A percentile compares a stretch with the other conserved stretches of the same genome.
phyloP scores from a whole-genome alignment of 1,140 invertebrate species.

The Drosophila truncata region DNA sequence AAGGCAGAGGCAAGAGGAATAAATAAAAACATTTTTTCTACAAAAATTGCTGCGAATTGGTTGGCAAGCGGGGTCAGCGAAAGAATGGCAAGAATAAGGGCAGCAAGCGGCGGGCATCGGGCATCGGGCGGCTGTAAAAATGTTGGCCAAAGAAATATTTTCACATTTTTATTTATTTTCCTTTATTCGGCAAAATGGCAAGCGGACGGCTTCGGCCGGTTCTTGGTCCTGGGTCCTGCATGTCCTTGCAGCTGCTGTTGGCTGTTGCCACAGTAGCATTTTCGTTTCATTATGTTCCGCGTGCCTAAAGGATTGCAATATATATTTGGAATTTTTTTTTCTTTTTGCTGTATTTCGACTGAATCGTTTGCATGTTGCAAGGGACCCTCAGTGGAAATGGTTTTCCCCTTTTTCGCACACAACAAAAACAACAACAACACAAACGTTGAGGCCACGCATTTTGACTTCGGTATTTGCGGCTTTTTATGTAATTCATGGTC shows the following conservation, averaged over 20 bases:
- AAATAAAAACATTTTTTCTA: conserved; percentile 79
- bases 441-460: conserved; percentile 75
- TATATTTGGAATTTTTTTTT: conserved; percentile 69
- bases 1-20: conserved; percentile 33
- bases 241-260: conserved; percentile 55
- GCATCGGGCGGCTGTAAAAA: conserved; percentile 66
- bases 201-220: conserved; percentile 52
- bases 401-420: conserved; percentile 16
- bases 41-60: conserved; percentile 73
- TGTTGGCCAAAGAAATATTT: conserved; percentile 84
- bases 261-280: conserved; percentile 72
- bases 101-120: not conserved
- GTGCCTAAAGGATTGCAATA: conserved; percentile 82
- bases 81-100: not conserved
- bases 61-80: conserved; percentile 38
- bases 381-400: conserved; percentile 49
- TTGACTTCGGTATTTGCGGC: conserved; percentile 83
- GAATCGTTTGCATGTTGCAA: conserved; percentile 60
- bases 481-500: conserved; percentile 84
- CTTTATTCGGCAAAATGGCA: conserved; percentile 58
- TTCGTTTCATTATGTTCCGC: conserved; percentile 81
- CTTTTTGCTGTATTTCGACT: conserved; percentile 17
- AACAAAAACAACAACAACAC: conserved; percentile 57
- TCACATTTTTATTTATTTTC: conserved; percentile 82
- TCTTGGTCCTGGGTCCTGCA: conserved; percentile 17